Percentiles rank a stretch among this genome's conserved stretches.
Conservation (phyloP, 2,888 invertebrate genomes). For the Panopea generosa region DNA sequence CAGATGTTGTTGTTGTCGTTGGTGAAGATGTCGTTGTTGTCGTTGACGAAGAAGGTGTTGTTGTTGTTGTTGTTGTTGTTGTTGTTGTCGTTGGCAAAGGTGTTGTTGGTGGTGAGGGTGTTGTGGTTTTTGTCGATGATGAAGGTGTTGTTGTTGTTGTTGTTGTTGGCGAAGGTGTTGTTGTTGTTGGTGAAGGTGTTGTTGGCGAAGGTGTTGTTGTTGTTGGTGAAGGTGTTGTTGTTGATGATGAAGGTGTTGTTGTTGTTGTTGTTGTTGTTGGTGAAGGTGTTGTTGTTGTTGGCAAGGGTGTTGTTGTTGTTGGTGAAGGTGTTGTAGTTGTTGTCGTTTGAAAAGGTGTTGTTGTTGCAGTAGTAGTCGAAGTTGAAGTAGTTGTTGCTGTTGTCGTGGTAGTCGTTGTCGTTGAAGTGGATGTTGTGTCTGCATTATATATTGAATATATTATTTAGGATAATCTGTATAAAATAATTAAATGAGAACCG, state of each 20-base stretch:
- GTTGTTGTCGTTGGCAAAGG: not conserved
- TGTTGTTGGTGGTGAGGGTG: slow-evolving; percentile 5
- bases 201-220: not conserved
- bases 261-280: not conserved
- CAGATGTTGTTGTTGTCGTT: slow-evolving; percentile 5
- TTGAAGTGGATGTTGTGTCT: slow-evolving; percentile 14
- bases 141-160: slow-evolving; percentile 4
- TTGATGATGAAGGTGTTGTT: not conserved
- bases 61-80: slow-evolving; percentile 8
- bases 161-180: slow-evolving; percentile 4
- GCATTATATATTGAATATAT: not conserved
- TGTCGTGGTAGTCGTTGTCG: slow-evolving; percentile 7
- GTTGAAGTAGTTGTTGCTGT: slow-evolving; percentile 9
- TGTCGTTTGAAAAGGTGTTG: not conserved
- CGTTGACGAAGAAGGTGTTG: not conserved
- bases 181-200: slow-evolving; percentile 9
- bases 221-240: slow-evolving; percentile 5
- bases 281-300: not conserved
- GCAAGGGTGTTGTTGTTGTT: not conserved
- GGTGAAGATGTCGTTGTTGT: slow-evolving; percentile 15
- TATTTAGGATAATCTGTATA: not conserved
- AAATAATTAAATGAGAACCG: not conserved
- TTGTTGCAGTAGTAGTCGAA: not conserved
- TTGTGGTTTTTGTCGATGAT: slow-evolving; percentile 9
- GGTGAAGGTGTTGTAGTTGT: not conserved